Conservation (phyloP, 2,888 invertebrate species). For the Trilocha varians region DNA sequence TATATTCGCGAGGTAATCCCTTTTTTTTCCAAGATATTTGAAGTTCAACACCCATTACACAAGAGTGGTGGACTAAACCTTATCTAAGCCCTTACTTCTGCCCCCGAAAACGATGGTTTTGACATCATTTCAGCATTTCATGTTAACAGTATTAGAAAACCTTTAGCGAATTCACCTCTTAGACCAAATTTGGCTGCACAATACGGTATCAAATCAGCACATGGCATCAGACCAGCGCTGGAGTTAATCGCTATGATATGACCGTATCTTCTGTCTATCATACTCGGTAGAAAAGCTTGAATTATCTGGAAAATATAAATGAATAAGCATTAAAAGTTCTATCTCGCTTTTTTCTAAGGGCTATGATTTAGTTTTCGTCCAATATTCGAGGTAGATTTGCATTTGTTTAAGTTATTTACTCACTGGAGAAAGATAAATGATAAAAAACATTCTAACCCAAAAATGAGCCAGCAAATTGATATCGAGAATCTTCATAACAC, state of each 20-base stretch:
- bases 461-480: slow-evolving; percentile 57
- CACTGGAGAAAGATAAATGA: not conserved
- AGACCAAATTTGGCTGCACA: slow-evolving; percentile 63
- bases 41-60: too few species aligned
- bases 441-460: slow-evolving; percentile 41
- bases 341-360: not conserved
- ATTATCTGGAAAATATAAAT: slow-evolving; percentile 35
- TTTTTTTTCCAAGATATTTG: too few species aligned
- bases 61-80: too few species aligned
- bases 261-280: slow-evolving; percentile 58
- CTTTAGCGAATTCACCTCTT: slow-evolving; percentile 32
- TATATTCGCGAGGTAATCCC: too few species aligned
- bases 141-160: too few species aligned
- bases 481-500: slow-evolving; percentile 40
- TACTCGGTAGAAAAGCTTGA: slow-evolving; percentile 58
- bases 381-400: too few species aligned
- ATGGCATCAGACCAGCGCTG: slow-evolving; percentile 53
- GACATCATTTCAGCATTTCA: too few species aligned
- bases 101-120: too few species aligned
- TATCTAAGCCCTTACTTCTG: too few species aligned
- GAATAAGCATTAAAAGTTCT: not conserved
- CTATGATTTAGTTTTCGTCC: too few species aligned
- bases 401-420: not conserved
- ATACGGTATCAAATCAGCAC: slow-evolving; percentile 55
- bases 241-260: slow-evolving; percentile 65